These are phyloP conservation scores for Cerastis rubricosa DNA, from an alignment of 2,888 invertebrate species.

Conservation along the genomic window DNA sequence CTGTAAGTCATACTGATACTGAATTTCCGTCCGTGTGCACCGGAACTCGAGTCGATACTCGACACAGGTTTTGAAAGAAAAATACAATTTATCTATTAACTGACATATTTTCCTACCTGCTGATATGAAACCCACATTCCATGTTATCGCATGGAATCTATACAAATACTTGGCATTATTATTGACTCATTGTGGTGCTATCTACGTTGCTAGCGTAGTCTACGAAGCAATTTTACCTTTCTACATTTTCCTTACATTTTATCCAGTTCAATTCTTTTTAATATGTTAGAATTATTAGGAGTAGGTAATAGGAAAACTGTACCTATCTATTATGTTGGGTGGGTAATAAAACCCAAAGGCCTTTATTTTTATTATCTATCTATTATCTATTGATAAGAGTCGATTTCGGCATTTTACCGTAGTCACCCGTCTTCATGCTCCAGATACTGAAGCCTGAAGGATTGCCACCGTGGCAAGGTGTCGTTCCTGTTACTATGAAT, in stretches of 20 bases:
- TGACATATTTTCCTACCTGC: neutral
- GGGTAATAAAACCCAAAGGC: neutral
- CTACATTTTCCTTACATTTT: neutral
- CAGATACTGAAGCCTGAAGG: conserved; percentile 6
- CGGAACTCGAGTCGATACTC: conserved; percentile 2
- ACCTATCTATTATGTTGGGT: neutral
- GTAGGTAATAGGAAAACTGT: neutral
- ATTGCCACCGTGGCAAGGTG: neutral
- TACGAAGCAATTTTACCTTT: neutral
- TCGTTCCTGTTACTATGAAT: neutral
- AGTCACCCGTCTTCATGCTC: neutral
- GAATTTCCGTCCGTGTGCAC: conserved; percentile 11
- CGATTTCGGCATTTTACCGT: neutral
- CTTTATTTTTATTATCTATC: neutral
- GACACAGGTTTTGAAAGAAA: neutral
- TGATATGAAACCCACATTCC: conserved; percentile 26
- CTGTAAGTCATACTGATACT: conserved; percentile 23
- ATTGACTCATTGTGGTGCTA: neutral
- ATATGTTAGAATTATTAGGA: neutral
- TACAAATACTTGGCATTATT: conserved; percentile 12
- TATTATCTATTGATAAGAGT: neutral
- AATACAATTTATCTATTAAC: neutral
- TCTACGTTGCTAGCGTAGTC: neutral
- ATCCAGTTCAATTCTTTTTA: neutral
- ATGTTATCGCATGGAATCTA: conserved; percentile 15